Conservation (phyloP, 2,797 vertebrate species). For the Triplophysa bombifrons region DNA sequence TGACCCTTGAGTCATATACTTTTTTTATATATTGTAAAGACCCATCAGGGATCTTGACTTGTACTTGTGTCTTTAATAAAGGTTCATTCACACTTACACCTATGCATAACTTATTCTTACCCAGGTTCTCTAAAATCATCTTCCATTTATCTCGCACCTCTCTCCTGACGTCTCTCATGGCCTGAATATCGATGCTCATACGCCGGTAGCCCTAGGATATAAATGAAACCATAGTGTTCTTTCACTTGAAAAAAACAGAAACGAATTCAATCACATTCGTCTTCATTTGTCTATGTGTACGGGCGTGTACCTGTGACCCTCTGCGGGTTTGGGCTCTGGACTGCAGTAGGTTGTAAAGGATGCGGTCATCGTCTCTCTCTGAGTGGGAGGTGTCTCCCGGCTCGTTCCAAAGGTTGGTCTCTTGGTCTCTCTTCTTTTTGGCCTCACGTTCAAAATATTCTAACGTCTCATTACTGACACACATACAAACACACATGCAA, state of each 20-base stretch:
- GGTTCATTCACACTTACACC: neutral
- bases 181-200: slow-evolving; percentile 81
- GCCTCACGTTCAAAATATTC: slow-evolving; percentile 82
- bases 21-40: too few relatives aligned
- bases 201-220: slow-evolving; percentile 77
- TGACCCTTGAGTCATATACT: too few relatives aligned
- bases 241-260: neutral
- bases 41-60: too few relatives aligned
- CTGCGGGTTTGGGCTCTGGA: slow-evolving; percentile 74
- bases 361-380: slow-evolving; percentile 79
- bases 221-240: neutral
- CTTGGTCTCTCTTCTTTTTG: slow-evolving; percentile 79
- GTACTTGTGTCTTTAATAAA: too few relatives aligned
- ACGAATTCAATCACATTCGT: too few relatives aligned
- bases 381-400: slow-evolving; percentile 81
- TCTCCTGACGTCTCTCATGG: slow-evolving; percentile 79
- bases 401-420: slow-evolving; percentile 84
- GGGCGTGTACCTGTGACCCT: slow-evolving; percentile 75
- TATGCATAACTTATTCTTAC: slow-evolving; percentile 58
- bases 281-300: too few relatives aligned
- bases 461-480: slow-evolving; percentile 74
- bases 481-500: neutral
- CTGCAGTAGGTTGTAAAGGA: slow-evolving; percentile 77
- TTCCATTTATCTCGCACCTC: slow-evolving; percentile 83
- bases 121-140: slow-evolving; percentile 81